A percentile compares a stretch with the other conserved stretches of the same genome.
Conservation (phyloP, 1,140 invertebrate genomes). For the Drosophila subobscura region DNA sequence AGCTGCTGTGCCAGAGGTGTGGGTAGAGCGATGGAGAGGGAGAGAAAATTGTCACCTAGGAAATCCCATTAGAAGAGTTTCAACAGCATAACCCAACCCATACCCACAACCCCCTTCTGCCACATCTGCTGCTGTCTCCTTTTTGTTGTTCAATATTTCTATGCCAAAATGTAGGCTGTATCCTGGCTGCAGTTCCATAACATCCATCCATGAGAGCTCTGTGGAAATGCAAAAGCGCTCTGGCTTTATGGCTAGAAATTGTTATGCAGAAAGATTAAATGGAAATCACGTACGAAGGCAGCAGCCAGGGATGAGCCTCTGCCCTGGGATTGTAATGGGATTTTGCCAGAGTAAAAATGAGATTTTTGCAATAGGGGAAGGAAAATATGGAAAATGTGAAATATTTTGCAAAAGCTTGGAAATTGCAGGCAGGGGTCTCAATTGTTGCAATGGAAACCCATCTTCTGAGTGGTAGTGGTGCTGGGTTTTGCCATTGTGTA, state of each 20-base stretch:
- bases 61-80: constrained; percentile 30
- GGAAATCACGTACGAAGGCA: constrained; percentile 3
- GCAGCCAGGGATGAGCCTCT: no score
- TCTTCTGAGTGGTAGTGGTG: no score
- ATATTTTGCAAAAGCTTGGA: no score
- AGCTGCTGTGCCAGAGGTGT: not conserved
- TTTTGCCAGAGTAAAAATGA: not conserved
- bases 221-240: no score
- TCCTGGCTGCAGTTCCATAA: not conserved
- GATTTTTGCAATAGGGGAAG: not conserved
- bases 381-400: not conserved
- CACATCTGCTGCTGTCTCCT: constrained; percentile 1
- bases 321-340: constrained; percentile 1
- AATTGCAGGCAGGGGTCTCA: no score
- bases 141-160: constrained; percentile 2
- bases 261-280: constrained; percentile 17
- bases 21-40: not conserved
- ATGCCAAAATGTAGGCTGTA: constrained; percentile 3
- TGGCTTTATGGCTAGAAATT: not conserved
- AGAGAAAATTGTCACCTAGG: constrained; percentile 21
- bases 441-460: no score
- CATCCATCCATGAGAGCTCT: not conserved
- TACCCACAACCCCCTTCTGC: no score
- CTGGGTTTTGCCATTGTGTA: no score
- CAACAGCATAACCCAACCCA: not conserved